Base-by-base conservation (phyloP, 1,140 invertebrate species). In the Trichonephila inaurata region DNA sequence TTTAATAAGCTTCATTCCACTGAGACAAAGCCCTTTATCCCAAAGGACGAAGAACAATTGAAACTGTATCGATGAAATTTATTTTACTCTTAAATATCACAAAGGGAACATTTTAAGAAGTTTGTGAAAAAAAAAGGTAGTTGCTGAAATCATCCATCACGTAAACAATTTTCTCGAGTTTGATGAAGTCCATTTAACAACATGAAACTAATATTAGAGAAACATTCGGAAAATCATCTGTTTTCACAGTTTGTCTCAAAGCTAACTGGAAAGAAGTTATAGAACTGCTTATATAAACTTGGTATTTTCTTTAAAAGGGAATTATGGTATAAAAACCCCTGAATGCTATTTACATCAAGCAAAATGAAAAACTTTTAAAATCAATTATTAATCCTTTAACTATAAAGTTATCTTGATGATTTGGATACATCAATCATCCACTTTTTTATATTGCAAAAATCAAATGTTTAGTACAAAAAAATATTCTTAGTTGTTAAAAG, bases 1-100 rank as follows among this genome's bases (percentile, higher is more conserved):
- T 77, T 77, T 77, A 77, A 77, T 77, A 77, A 77, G 72, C 72
- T 77, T 77, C 72, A 77, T 77, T 77, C 72, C 33, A 14, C 28
- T 40, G 72, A 77, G 28, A 77, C 72, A 77, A 77, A 77, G 72
- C 24, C 33, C 72, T 21, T 77, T 40, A 28, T 77, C 72, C 28
- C 72, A 18, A 33, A 28, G 72, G 72, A 77, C 16, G 18, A 16
- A 19, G 28, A 40, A 40, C 72, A 40, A 77, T 77, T 77, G 72
- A 77, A 77, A 77, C 33, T 77, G 72, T 77, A 77, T 77, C 16
- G 28, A 28, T 77, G 40, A 77, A 40, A 18, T 40, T 77, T 40
- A 12, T 77, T 24, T 24, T 33, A 33, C 69, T 77, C 72, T 77
- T 77, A 77, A 77, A 77, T 77, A 77, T 77, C 72, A 14, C 72